Evolutionary conservation across 2,888 invertebrate genomes (phyloP).

Genomic region (Mamestra brassicae): DNA sequence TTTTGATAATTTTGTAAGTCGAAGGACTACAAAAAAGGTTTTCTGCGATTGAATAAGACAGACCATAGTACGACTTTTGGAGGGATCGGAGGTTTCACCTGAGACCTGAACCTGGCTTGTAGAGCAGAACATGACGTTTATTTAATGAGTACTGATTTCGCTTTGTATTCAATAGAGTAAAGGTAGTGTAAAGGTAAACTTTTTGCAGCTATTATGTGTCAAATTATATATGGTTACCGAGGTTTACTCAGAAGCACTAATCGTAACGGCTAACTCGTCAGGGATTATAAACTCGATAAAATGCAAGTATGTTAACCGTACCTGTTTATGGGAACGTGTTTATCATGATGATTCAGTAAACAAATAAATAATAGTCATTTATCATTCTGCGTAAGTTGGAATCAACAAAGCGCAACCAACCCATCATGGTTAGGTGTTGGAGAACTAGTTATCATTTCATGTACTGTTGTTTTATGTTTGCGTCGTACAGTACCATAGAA

Average conservation of each 20-base stretch:
- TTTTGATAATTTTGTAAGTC: too few species aligned
- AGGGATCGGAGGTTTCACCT: not conserved
- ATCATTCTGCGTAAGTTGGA: conserved; percentile 48
- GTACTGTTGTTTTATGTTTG: conserved; percentile 18
- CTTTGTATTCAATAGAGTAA: too few species aligned
- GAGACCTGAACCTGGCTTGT: not conserved
- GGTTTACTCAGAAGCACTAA: conserved; percentile 18
- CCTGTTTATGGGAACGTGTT: conserved; percentile 48
- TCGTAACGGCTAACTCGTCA: conserved; percentile 47
- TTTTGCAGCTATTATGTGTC: conserved; percentile 13
- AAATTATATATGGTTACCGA: conserved; percentile 30
- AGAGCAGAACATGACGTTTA: too few species aligned
- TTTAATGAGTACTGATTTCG: too few species aligned
- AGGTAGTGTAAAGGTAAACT: not conserved
- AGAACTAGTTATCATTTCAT: conserved; percentile 35
- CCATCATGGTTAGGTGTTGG: conserved; percentile 38
- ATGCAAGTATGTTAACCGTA: conserved; percentile 32
- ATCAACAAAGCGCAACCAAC: conserved; percentile 41
- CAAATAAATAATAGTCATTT: conserved; percentile 54
- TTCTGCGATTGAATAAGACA: not conserved
- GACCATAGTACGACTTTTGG: not conserved
- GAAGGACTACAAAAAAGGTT: too few species aligned
- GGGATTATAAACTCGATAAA: conserved; percentile 55
- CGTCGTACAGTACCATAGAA: not conserved
- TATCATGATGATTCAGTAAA: conserved; percentile 51